phyloP scores from a whole-genome alignment of 2,797 vertebrate species.

The Fringilla coelebs region DNA sequence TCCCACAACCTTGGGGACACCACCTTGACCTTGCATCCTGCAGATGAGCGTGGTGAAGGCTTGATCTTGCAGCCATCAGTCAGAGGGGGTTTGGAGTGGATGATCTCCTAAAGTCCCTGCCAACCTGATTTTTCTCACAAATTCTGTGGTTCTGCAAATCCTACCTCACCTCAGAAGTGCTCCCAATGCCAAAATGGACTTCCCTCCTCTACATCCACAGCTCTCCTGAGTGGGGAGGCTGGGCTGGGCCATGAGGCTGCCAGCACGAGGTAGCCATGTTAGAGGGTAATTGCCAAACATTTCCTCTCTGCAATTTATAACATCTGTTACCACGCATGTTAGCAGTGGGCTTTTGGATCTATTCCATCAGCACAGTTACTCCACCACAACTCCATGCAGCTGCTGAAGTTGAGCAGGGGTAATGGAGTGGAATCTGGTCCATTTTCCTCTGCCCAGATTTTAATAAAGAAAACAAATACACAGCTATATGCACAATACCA shows the following conservation, averaged over 20 bases:
- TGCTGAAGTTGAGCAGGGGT: neutral
- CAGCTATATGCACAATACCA: neutral
- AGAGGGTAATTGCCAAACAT: neutral
- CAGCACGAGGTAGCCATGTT: accelerated
- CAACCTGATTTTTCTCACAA: neutral
- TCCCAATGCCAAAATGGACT: neutral
- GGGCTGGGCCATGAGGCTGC: neutral
- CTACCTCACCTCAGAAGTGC: neutral
- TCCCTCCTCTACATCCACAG: accelerated
- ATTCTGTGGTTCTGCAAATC: neutral
- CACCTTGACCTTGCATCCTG: neutral
- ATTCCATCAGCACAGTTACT: neutral
- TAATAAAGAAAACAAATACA: slow-evolving; percentile 47
- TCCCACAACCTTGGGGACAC: neutral
- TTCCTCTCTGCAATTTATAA: neutral
- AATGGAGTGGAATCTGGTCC: neutral
- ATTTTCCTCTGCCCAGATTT: slow-evolving; percentile 2
- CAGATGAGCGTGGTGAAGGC: neutral
- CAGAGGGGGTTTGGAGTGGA: neutral
- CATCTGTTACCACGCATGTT: neutral
- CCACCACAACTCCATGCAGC: neutral
- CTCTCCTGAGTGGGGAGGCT: neutral
- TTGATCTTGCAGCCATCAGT: neutral
- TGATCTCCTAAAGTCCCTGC: neutral
- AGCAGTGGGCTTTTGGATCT: neutral